Evolutionary conservation across 1,140 invertebrate genomes (phyloP), one percentile per base, ranked within the genome.

Genomic region (Temnothorax nylanderi): DNA sequence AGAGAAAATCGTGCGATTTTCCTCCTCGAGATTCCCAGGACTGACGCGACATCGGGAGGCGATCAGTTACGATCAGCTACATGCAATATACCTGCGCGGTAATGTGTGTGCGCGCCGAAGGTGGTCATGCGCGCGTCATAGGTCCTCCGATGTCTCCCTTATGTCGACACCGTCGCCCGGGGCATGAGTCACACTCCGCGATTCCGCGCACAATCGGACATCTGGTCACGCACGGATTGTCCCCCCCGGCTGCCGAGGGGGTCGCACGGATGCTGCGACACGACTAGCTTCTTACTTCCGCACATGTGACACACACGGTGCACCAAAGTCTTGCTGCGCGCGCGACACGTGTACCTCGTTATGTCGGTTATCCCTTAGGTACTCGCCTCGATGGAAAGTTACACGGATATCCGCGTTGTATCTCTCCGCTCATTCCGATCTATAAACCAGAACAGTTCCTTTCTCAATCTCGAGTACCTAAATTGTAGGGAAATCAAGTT

Each of bases 181-280:
- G 32, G 78, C 88, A 90, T 94, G 93, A 94, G 87, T 94, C 93
- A 94, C 84, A 94, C 85, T 90, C 89, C 75, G 26, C 89, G 69
- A 93, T 91, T 91, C 89, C 76, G 80, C 86, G 87, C 88, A 88
- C 93, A 87, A 91, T 88, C 85, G 90, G 90, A 90, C 93, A 94
- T 94, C 93, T 93, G 93, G 92, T 90, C 89, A 81, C 64, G 85
- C 90, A 81, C 88, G 64, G 77, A 89, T 90, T 88, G 86, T 88
- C 75, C 88, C 71, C 62, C 88, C 76, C 62, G n/a, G 54, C 58
- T 90, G 65, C 74, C 16, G 54, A 71, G 51, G 72, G 41, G 65
- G n/a, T 47, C 72, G 56, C 69, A 34, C 49, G 76, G 84, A 84
- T 86, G 76, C 65, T 85, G 77, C 44, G 54, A 49, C 62, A 67